These are phyloP conservation scores for Caranx ignobilis DNA, from an alignment of 2,113 vertebrate genomes.

Conservation along the genomic window DNA sequence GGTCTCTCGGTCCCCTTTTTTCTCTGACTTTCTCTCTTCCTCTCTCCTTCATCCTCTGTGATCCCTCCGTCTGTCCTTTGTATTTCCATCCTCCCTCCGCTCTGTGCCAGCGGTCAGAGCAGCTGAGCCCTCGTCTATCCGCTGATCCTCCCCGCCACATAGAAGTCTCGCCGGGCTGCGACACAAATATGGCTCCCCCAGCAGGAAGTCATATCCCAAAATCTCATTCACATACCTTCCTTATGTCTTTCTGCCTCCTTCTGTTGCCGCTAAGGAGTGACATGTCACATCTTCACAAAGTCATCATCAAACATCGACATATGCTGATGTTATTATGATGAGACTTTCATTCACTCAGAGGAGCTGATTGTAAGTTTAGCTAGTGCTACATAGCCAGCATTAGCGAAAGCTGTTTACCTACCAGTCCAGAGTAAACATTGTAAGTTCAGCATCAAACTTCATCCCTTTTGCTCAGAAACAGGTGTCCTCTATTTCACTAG, in stretches of 20 bases:
- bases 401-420: no score
- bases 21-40: not conserved
- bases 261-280: not conserved
- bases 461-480: no score
- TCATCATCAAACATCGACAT: conserved; percentile 7
- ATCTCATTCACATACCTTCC: conserved; percentile 14
- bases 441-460: no score
- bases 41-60: conserved; percentile 9
- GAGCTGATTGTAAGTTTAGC: no score
- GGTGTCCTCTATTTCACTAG: no score
- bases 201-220: conserved; percentile 25
- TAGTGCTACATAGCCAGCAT: no score
- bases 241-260: not conserved
- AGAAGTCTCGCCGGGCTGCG: conserved; percentile 12
- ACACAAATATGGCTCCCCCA: conserved; percentile 16
- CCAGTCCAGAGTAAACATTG: no score
- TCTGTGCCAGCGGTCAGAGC: conserved; percentile 45
- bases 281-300: conserved; percentile 6
- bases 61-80: conserved; percentile 54
- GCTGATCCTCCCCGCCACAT: conserved; percentile 23
- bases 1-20: not conserved
- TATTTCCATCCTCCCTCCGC: not conserved
- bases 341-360: not conserved
- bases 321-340: not conserved
- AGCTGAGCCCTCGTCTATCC: conserved; percentile 47